Conservation (phyloP, 2,113 vertebrate genomes). For the Crotalus horridus region DNA sequence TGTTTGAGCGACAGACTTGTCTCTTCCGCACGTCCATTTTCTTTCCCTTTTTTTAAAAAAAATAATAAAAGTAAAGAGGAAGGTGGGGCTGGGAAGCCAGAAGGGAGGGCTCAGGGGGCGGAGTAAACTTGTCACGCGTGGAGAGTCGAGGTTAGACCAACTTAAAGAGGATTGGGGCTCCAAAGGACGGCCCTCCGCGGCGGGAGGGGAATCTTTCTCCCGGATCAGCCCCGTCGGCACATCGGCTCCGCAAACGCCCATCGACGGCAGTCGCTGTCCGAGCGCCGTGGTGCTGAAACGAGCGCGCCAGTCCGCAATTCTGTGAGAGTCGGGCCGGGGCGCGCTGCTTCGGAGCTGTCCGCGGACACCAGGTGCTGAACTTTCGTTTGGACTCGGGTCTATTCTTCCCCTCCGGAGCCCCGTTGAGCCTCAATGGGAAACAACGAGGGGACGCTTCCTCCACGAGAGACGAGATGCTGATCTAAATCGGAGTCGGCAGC, state of each 20-base stretch:
- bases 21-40: not conserved
- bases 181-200: no score
- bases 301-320: not conserved
- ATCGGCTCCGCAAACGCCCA: constrained; percentile 5
- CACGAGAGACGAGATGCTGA: not conserved
- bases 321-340: not conserved
- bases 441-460: not conserved
- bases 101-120: not conserved
- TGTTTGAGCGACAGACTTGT: not conserved
- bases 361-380: constrained; percentile 42
- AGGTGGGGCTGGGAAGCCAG: not conserved
- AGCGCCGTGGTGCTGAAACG: constrained; percentile 64
- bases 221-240: not conserved
- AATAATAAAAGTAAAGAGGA: constrained; percentile 21
- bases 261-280: constrained; percentile 45
- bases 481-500: not conserved
- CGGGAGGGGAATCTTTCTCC: not conserved
- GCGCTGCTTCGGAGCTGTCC: constrained; percentile 52
- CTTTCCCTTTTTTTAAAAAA: not conserved
- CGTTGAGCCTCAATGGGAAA: constrained; percentile 3
- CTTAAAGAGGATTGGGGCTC: not conserved
- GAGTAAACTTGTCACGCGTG: not conserved
- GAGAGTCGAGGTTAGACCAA: constrained; percentile 19
- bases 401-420: not conserved
- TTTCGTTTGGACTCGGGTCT: not conserved